Evolutionary conservation across 2,113 vertebrate genomes (phyloP).

Genomic region (Pteropus alecto): DNA sequence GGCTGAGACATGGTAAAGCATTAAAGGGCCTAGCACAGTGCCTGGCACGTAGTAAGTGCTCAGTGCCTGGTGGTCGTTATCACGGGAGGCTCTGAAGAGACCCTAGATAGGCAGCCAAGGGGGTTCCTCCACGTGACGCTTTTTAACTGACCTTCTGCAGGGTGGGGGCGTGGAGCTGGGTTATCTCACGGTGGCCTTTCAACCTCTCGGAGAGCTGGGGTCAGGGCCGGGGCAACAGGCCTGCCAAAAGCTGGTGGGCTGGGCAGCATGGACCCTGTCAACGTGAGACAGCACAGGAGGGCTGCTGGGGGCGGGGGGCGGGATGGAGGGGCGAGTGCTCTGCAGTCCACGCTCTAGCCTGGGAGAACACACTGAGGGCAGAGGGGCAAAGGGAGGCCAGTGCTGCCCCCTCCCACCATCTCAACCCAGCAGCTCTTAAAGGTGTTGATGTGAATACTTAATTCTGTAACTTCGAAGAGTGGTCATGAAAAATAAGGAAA

Average conservation of each 20-base stretch:
- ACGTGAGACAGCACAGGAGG: slow-evolving; percentile 63
- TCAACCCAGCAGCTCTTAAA: not conserved
- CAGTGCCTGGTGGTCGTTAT: not conserved
- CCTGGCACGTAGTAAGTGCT: rapidly evolving
- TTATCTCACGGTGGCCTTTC: not conserved
- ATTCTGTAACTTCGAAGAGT: not conserved
- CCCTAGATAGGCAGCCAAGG: not conserved
- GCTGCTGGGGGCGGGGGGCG: not conserved
- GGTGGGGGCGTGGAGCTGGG: not conserved
- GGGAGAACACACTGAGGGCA: not conserved
- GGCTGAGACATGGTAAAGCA: rapidly evolving
- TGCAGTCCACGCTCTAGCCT: too few relatives aligned
- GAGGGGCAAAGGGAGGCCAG: rapidly evolving
- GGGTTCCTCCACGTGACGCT: not conserved
- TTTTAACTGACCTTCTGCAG: not conserved
- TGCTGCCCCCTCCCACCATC: rapidly evolving
- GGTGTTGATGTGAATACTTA: not conserved
- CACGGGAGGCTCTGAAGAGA: not conserved
- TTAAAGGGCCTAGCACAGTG: not conserved
- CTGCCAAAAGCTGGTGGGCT: slow-evolving; percentile 10
- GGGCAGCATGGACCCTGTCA: slow-evolving; percentile 59
- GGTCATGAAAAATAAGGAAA: not conserved
- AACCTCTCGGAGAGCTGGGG: not conserved
- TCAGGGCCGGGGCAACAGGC: slow-evolving; percentile 55
- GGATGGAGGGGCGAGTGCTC: not conserved